Evolutionary conservation across 1,140 invertebrate genomes (phyloP).

Genomic region (Venustaconcha ellipsiformis): DNA sequence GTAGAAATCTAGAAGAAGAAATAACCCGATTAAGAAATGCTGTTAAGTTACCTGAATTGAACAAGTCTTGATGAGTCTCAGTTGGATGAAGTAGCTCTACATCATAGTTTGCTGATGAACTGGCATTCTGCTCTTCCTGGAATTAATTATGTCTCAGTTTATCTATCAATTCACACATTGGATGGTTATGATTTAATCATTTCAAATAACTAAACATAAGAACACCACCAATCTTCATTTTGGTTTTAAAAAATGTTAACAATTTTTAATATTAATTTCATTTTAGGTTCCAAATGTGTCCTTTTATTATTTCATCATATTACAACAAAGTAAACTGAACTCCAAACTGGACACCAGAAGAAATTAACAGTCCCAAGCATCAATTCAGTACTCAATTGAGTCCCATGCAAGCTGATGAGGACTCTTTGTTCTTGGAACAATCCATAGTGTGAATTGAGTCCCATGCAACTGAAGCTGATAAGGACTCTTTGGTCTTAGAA

Average conservation of each 20-base stretch:
- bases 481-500: too few relatives aligned
- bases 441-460: too few relatives aligned
- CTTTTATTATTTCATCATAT: background rate
- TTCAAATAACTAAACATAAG: background rate
- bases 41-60: slow-evolving; percentile 43
- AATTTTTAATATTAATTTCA: too few relatives aligned
- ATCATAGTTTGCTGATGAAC: slow-evolving; percentile 97
- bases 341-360: too few relatives aligned
- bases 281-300: background rate
- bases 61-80: slow-evolving; percentile 77
- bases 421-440: too few relatives aligned
- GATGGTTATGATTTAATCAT: background rate
- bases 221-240: background rate
- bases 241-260: background rate
- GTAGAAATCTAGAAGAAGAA: too few relatives aligned
- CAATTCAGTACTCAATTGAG: too few relatives aligned
- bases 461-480: too few relatives aligned
- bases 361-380: too few relatives aligned
- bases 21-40: too few relatives aligned
- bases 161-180: background rate
- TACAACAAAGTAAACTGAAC: background rate
- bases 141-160: slow-evolving; percentile 7
- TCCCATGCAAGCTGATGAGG: too few relatives aligned
- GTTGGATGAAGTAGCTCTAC: slow-evolving; percentile 94
- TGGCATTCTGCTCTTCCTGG: slow-evolving; percentile 95